Evolutionary conservation across 2,797 vertebrate genomes (phyloP).

Genomic region (Melanotaenia pygmaea): DNA sequence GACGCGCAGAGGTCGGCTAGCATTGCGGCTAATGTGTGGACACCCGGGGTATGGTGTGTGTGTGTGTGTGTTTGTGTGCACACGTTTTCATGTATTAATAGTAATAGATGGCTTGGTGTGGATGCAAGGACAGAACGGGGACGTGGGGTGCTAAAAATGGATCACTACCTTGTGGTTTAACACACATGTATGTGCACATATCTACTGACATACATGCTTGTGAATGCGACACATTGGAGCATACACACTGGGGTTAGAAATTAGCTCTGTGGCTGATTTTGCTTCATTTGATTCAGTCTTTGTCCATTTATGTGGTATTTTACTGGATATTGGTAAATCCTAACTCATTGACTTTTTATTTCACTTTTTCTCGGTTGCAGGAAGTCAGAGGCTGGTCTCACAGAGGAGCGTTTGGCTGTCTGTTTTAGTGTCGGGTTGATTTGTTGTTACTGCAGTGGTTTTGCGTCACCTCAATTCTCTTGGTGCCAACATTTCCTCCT

Average conservation of each 20-base stretch:
- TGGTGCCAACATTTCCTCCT: constrained; percentile 43
- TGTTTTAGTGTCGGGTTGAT: constrained; percentile 47
- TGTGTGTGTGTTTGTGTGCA: constrained; percentile 26
- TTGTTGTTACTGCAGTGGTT: constrained; percentile 71
- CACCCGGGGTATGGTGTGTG: constrained; percentile 12
- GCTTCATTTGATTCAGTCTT: neutral
- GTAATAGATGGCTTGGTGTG: constrained; percentile 80
- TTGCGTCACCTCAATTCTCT: constrained; percentile 56
- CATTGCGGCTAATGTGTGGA: constrained; percentile 47
- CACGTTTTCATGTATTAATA: constrained; percentile 59
- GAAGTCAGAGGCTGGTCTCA: neutral
- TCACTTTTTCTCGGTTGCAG: neutral
- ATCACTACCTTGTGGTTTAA: constrained; percentile 62
- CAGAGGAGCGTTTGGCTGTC: constrained; percentile 6
- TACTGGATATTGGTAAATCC: neutral
- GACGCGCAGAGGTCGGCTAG: constrained; percentile 77
- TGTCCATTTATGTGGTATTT: neutral
- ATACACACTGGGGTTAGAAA: neutral
- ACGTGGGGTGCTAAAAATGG: constrained; percentile 80
- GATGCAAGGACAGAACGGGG: constrained; percentile 83
- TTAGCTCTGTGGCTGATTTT: neutral
- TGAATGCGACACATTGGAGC: neutral
- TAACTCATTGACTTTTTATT: neutral
- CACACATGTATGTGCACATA: constrained; percentile 18
- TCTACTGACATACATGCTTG: neutral